These are phyloP conservation scores for Climacteris rufus DNA, from an alignment of 2,113 vertebrate species.

Conservation along the genomic window DNA sequence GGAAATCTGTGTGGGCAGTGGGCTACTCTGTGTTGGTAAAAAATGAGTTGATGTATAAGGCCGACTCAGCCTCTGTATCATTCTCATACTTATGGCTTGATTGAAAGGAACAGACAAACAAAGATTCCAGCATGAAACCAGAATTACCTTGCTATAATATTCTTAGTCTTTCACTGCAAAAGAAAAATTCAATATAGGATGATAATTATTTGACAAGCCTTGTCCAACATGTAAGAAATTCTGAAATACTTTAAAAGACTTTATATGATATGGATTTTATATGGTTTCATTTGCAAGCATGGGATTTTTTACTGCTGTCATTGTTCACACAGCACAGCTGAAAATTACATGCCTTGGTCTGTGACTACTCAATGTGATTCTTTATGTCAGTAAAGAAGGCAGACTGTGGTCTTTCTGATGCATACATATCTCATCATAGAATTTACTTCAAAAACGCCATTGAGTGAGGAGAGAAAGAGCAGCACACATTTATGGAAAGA, in stretches of 20 bases:
- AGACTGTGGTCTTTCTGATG: neutral
- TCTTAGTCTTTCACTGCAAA: neutral
- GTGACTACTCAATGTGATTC: neutral
- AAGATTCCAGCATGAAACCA: neutral
- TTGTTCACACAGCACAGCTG: neutral
- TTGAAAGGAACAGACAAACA: neutral
- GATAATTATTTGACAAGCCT: neutral
- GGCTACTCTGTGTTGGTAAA: neutral
- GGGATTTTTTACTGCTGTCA: fast-evolving
- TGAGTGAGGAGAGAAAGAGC: neutral
- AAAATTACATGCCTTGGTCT: fast-evolving
- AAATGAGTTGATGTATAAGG: neutral
- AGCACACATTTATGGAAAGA: neutral
- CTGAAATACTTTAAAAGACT: neutral
- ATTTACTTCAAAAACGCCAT: neutral
- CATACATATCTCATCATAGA: neutral
- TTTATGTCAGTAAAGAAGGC: neutral
- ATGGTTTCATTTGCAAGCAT: neutral
- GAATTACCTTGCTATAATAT: neutral
- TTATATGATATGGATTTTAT: neutral
- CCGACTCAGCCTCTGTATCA: neutral
- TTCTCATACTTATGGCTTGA: neutral
- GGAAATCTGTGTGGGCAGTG: neutral
- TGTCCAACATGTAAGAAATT: neutral
- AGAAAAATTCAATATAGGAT: neutral